A percentile compares a stretch with the other conserved stretches of the same genome.
phyloP scores from a whole-genome alignment of 2,113 vertebrate species.

The Polypterus bichir region DNA sequence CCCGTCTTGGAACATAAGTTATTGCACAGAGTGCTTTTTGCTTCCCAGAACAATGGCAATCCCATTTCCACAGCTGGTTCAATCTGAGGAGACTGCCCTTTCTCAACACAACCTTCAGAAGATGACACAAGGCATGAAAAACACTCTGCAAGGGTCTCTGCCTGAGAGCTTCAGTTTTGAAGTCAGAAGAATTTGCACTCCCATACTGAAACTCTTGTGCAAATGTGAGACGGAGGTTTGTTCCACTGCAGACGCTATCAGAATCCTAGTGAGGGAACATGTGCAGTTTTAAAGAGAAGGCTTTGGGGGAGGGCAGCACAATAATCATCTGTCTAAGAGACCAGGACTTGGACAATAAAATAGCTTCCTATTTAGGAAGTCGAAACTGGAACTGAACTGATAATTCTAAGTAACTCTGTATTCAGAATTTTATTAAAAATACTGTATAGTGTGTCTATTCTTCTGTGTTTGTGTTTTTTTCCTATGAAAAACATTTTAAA shows the following conservation, averaged over 20 bases:
- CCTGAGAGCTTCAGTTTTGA: constrained; percentile 55
- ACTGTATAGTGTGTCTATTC: constrained; percentile 69
- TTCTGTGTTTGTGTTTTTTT: constrained; percentile 16
- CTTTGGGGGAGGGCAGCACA: constrained; percentile 31
- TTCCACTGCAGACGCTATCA: no score
- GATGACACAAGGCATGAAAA: constrained; percentile 59
- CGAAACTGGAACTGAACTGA: constrained; percentile 32
- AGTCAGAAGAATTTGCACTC: constrained; percentile 39
- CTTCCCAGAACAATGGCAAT: constrained; percentile 57
- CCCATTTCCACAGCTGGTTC: constrained; percentile 50
- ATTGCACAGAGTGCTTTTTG: constrained; percentile 17
- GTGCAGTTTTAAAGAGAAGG: constrained; percentile 16
- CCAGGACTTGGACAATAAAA: constrained; percentile 37
- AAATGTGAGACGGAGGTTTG: constrained; percentile 16
- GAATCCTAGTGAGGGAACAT: no score
- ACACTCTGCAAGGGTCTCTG: constrained; percentile 30
- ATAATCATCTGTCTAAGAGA: constrained; percentile 40
- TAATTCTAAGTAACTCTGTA: constrained; percentile 57
- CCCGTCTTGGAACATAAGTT: constrained; percentile 84
- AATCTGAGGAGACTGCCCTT: constrained; percentile 50
- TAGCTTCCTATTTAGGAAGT: constrained; percentile 23
- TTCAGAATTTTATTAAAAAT: constrained; percentile 78
- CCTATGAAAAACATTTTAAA: constrained; percentile 45
- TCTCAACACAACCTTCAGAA: constrained; percentile 43
- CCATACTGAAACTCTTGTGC: constrained; percentile 46